These are phyloP conservation scores for Thamnophis sirtalis DNA, from an alignment of 2,113 vertebrate species.

Conservation along the genomic window DNA sequence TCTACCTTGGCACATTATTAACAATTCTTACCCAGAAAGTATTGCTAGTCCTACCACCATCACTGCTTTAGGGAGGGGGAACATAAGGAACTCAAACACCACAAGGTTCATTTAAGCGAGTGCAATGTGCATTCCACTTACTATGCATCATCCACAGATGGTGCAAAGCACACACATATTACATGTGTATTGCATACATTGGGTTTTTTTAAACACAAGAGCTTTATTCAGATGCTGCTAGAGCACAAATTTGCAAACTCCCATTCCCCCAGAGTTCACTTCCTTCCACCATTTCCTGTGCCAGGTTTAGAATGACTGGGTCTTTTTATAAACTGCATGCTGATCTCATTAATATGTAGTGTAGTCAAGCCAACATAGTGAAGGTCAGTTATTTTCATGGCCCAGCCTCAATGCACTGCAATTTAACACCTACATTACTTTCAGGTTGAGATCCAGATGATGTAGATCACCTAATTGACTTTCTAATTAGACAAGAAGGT, in stretches of 20 bases:
- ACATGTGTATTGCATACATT: constrained; percentile 1
- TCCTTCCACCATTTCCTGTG: constrained; percentile 64
- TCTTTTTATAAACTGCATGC: constrained; percentile 15
- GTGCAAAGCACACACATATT: background rate
- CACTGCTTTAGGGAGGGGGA: background rate
- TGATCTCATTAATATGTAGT: constrained; percentile 1
- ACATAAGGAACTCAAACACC: background rate
- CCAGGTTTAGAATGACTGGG: constrained; percentile 8
- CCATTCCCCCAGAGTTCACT: constrained; percentile 31
- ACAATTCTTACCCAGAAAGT: background rate
- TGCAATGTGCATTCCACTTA: background rate
- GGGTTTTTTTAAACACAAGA: background rate
- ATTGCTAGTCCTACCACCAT: background rate
- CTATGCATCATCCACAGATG: constrained; percentile 3
- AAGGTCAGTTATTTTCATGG: constrained; percentile 7
- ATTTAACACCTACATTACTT: background rate
- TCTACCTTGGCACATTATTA: background rate
- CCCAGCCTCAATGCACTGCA: background rate
- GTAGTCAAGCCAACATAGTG: background rate
- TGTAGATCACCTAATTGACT: background rate
- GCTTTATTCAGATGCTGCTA: constrained; percentile 28
- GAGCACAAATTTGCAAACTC: constrained; percentile 1
- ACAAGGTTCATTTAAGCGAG: background rate
- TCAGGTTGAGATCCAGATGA: background rate
- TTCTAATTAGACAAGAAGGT: background rate